A percentile compares a stretch with the other conserved stretches of the same genome.
phyloP scores from a whole-genome alignment of 2,888 invertebrate species.

The Diloba caeruleocephala region DNA sequence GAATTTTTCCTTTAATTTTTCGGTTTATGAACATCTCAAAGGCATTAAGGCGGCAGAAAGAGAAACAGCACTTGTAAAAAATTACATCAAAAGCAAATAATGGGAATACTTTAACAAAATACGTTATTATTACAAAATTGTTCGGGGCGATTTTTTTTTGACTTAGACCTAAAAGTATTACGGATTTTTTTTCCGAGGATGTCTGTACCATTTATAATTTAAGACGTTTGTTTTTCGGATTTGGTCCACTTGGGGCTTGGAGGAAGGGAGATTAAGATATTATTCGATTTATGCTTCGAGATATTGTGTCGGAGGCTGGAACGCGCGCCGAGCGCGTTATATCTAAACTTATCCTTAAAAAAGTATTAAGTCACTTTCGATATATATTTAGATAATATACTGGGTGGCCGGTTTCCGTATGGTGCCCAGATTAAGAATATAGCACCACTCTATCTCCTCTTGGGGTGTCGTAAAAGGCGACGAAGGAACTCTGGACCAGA shows the following conservation, averaged over 20 bases:
- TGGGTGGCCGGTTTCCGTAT: too few relatives aligned
- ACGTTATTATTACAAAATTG: conserved; percentile 42
- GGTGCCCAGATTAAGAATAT: too few relatives aligned
- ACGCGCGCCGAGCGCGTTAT: background rate
- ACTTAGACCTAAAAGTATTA: conserved; percentile 22
- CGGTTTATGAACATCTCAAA: conserved; percentile 47
- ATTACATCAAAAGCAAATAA: conserved; percentile 46
- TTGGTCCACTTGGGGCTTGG: conserved; percentile 5
- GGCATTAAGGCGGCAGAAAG: conserved; percentile 35
- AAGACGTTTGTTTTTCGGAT: conserved; percentile 39
- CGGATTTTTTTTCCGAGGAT: conserved; percentile 16
- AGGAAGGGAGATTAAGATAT: conserved; percentile 6
- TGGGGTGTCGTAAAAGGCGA: too few relatives aligned
- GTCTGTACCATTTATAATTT: conserved; percentile 65
- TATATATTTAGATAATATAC: too few relatives aligned
- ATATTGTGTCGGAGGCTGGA: conserved; percentile 1
- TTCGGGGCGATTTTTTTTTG: conserved; percentile 27
- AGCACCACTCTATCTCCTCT: too few relatives aligned
- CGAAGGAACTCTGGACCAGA: too few relatives aligned
- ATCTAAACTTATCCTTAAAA: background rate
- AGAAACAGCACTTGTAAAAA: conserved; percentile 40
- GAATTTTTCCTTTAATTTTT: conserved; percentile 35
- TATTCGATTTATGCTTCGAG: conserved; percentile 17
- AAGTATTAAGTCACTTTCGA: too few relatives aligned
- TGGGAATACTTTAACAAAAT: conserved; percentile 46